These are phyloP conservation scores for Etheostoma nigrum DNA, from an alignment of 2,797 vertebrate genomes.

Conservation along the genomic window DNA sequence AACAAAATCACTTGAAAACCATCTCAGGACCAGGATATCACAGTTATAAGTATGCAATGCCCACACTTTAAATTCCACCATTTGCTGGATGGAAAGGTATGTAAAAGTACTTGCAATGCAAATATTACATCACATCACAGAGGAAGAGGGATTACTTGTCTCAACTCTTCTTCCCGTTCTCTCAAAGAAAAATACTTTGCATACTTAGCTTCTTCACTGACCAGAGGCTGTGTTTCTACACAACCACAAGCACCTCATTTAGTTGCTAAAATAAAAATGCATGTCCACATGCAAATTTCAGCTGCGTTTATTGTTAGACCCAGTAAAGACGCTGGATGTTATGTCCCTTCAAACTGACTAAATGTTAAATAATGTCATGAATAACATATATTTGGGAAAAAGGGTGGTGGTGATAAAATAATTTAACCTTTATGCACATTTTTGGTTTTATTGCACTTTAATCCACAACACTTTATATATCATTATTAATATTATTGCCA, in stretches of 20 bases:
- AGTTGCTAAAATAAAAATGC: conserved; percentile 44
- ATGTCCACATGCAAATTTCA: conserved; percentile 22
- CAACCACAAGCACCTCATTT: conserved; percentile 22
- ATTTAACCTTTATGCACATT: not conserved
- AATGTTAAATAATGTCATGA: conserved; percentile 13
- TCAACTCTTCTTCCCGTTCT: not conserved
- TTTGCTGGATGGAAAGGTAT: conserved; percentile 2
- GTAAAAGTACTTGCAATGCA: not conserved
- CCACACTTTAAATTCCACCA: not conserved
- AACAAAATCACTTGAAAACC: conserved; percentile 1
- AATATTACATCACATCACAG: conserved; percentile 12
- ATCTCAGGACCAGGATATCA: not conserved
- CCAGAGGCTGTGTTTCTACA: conserved; percentile 35
- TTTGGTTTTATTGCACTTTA: not conserved
- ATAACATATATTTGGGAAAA: not conserved
- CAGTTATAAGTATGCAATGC: not conserved
- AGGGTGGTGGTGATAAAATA: not conserved
- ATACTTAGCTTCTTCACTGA: not conserved
- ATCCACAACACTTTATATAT: not conserved
- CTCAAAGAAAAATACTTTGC: not conserved
- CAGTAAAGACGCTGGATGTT: not conserved
- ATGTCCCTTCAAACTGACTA: not conserved
- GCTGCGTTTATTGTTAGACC: conserved; percentile 6
- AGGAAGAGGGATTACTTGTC: not conserved
- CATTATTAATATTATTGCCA: not conserved